These are phyloP conservation scores for Falco cherrug DNA, from an alignment of 2,797 vertebrate species.

Conservation along the genomic window DNA sequence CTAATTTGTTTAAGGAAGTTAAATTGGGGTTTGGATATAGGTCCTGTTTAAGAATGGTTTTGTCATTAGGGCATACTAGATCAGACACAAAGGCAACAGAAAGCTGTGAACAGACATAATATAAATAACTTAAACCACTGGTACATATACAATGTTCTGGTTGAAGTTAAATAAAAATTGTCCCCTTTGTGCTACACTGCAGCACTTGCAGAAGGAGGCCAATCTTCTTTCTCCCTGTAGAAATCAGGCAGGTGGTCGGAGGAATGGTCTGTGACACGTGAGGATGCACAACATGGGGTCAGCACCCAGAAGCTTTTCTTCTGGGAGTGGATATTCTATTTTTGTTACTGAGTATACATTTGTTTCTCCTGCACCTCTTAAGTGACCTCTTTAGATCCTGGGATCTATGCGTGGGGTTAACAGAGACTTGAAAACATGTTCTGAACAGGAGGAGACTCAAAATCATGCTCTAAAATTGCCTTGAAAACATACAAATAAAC, in stretches of 20 bases:
- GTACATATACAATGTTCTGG: background rate
- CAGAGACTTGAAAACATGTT: background rate
- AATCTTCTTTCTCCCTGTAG: background rate
- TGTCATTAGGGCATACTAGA: background rate
- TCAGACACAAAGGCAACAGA: background rate
- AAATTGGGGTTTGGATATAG: background rate
- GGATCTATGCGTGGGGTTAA: background rate
- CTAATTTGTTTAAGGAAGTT: constrained; percentile 54
- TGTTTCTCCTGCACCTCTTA: background rate
- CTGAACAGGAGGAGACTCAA: background rate
- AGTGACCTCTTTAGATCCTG: background rate
- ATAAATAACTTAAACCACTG: background rate
- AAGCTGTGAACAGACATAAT: background rate
- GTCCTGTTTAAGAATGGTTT: constrained; percentile 11
- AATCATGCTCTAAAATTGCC: background rate
- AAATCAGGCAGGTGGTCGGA: background rate
- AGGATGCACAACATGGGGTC: background rate
- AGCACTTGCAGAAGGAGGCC: background rate
- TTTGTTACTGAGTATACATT: background rate
- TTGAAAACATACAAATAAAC: constrained; percentile 7
- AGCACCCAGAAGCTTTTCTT: background rate
- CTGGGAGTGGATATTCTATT: background rate
- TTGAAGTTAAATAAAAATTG: background rate
- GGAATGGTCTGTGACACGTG: background rate
- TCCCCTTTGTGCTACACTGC: background rate